Evolutionary conservation across 2,113 vertebrate genomes (phyloP), one percentile per base, ranked within the genome.

Genomic region (Takifugu flavidus): DNA sequence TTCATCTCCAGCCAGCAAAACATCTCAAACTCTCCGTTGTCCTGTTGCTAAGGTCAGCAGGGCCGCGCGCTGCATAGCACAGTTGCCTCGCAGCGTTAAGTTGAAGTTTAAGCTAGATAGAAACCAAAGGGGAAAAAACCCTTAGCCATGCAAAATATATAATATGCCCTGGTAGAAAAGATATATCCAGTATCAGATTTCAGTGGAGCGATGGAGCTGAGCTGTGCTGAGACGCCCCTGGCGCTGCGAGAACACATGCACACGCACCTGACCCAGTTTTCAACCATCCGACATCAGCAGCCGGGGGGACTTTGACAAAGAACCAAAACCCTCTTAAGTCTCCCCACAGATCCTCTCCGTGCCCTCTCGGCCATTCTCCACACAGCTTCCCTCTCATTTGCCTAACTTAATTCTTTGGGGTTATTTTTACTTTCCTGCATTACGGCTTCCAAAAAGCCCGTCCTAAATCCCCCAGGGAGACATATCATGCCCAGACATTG

Each of bases 221-320:
- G 34, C 1, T 39, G 34, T 39, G 34, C 34, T 39, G 34, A 39
- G 34, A 39, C 34, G 47, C 67, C 59, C 62, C 75, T 51, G 43
- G 49, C 57, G 27, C 54, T 45, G 20, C 42, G 27, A 28, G 25
- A 63, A 42, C 66, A 46, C 57, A 56, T 28, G 42, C 54, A 34
- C 45, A 67, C 49, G 72, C 74, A 78, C 76, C 77, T 85, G 82
- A 83, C 85, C 80, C 77, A 80, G 13, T 85, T 82, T 50, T 50
- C 25, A 6, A 50, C n/a, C 34, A 39, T 39, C 34, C 68, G 57
- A 47, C 45, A 43, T 43, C 42, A n/a, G 62, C 59, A 59, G 73
- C 49, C 42, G 52, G 25, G 4, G 34, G 11, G 34, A 39, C 34
- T 31, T 31, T 39, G 11, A 11, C 57, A 71, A 54, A 53, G 25